Evolutionary conservation across 2,113 vertebrate species (phyloP).

Genomic region (Triplophysa rosa): DNA sequence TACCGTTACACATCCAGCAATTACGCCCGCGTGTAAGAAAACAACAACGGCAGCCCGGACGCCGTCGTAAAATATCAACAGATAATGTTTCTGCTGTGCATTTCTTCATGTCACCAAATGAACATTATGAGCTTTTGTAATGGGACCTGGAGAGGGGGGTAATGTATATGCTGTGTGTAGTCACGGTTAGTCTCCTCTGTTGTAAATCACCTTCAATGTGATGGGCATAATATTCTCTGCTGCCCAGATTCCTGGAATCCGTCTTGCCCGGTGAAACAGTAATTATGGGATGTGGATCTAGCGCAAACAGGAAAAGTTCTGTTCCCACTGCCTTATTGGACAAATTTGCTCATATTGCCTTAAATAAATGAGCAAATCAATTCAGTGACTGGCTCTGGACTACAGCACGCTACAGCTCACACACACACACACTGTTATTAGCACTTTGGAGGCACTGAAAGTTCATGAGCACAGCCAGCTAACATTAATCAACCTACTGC

Average conservation of each 20-base stretch:
- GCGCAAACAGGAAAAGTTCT: slow-evolving; percentile 55
- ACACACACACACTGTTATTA: slow-evolving; percentile 52
- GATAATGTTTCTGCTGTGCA: neutral
- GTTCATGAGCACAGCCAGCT: slow-evolving; percentile 61
- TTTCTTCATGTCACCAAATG: neutral
- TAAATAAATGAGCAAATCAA: slow-evolving; percentile 65
- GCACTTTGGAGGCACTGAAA: slow-evolving; percentile 57
- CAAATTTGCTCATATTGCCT: slow-evolving; percentile 57
- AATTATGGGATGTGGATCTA: slow-evolving; percentile 50
- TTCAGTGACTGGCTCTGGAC: slow-evolving; percentile 51
- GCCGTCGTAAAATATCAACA: neutral
- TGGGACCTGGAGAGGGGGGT: slow-evolving; percentile 13
- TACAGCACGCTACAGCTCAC: slow-evolving; percentile 7
- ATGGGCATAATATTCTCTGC: slow-evolving; percentile 35
- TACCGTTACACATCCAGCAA: neutral
- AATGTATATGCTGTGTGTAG: neutral
- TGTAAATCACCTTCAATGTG: slow-evolving; percentile 38
- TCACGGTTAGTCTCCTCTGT: slow-evolving; percentile 3
- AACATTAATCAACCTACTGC: slow-evolving; percentile 63
- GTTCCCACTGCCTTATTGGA: slow-evolving; percentile 55
- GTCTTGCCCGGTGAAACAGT: slow-evolving; percentile 43
- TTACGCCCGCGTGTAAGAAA: neutral
- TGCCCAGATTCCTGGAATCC: slow-evolving; percentile 40
- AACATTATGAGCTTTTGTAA: neutral
- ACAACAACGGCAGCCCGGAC: neutral